phyloP scores from a whole-genome alignment of 2,113 vertebrate species.

The pig (Sus scrofa) region T2T-Sscrofa CM000824.6:97678501-97679000 shows the following conservation, averaged over 20 bases:
- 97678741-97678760: not conserved
- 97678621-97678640: slow-evolving; percentile 78
- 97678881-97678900: not conserved
- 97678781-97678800: not conserved
- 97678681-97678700: slow-evolving; percentile 2
- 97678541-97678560: slow-evolving; percentile 89
- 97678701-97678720: no score
- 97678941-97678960: accelerated
- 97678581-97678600: slow-evolving; percentile 94
- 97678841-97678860: no score
- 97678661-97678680: slow-evolving; percentile 60
- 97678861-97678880: no score
- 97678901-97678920: not conserved
- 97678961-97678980: no score
- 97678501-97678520: slow-evolving; percentile 97
- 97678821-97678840: not conserved
- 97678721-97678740: not conserved
- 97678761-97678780: not conserved
- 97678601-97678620: slow-evolving; percentile 85
- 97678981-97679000: not conserved
- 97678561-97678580: slow-evolving; percentile 84
- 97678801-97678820: not conserved
- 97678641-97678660: slow-evolving; percentile 75
- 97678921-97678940: not conserved
- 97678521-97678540: slow-evolving; percentile 95